phyloP scores from a whole-genome alignment of 2,797 vertebrate genomes.

The Atherinosoma microstoma region DNA sequence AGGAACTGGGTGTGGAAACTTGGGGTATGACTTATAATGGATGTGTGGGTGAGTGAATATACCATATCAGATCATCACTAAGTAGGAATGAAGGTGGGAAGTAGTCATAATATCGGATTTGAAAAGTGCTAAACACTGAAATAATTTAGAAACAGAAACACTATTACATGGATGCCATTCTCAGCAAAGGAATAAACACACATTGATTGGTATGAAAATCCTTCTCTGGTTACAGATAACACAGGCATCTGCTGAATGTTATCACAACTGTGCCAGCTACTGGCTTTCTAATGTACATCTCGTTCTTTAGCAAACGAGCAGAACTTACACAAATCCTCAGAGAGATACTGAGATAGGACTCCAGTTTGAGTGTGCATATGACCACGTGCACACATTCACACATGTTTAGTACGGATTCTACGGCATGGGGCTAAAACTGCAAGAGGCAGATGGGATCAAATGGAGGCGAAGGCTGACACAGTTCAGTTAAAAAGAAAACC shows the following conservation, averaged over 20 bases:
- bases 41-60: background rate
- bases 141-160: background rate
- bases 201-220: constrained; percentile 32
- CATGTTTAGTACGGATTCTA: constrained; percentile 33
- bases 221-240: constrained; percentile 19
- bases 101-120: background rate
- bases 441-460: constrained; percentile 27
- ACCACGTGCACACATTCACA: background rate
- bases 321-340: constrained; percentile 10
- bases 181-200: background rate
- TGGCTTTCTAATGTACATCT: constrained; percentile 23
- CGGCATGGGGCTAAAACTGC: constrained; percentile 31
- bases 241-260: constrained; percentile 27
- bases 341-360: constrained; percentile 33
- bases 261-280: constrained; percentile 25
- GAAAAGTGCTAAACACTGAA: background rate
- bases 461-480: background rate
- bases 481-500: background rate
- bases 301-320: constrained; percentile 32
- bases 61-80: constrained; percentile 9
- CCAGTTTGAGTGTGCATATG: constrained; percentile 2
- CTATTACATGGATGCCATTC: background rate
- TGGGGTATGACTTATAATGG: constrained; percentile 23
- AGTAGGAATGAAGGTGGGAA: constrained; percentile 16
- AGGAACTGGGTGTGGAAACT: constrained; percentile 32